phyloP scores from a whole-genome alignment of 1,140 invertebrate species.

The Elysia chlorotica region DNA sequence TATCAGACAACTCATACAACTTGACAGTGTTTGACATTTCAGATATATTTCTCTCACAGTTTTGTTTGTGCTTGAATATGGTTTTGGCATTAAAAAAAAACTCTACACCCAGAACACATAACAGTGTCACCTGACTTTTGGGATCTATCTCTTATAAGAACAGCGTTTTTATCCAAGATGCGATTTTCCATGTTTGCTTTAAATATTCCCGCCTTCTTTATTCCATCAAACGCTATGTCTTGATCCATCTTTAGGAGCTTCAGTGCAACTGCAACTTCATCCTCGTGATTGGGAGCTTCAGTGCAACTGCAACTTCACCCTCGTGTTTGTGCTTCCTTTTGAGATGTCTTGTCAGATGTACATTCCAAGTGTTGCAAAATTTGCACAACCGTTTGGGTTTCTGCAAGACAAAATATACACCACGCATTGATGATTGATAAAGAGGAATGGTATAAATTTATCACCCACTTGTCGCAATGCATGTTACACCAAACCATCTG shows the following conservation, averaged over 20 bases:
- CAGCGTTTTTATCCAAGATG: background rate
- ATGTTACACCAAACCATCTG: background rate
- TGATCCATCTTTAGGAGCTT: constrained; percentile 4
- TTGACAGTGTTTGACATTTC: background rate
- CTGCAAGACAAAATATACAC: background rate
- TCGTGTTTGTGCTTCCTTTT: constrained; percentile 14
- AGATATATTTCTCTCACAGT: background rate
- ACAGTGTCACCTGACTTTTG: constrained; percentile 16
- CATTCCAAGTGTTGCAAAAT: background rate
- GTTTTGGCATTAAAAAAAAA: constrained; percentile 6
- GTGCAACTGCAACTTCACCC: constrained; percentile 8
- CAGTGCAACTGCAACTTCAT: constrained; percentile 6
- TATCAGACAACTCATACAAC: background rate
- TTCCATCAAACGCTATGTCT: constrained; percentile 17
- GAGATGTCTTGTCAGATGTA: constrained; percentile 15
- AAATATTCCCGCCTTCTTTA: constrained; percentile 22
- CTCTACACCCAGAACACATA: constrained; percentile 22
- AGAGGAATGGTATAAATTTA: too few species aligned
- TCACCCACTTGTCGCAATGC: too few species aligned
- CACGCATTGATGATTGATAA: background rate
- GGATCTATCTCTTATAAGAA: constrained; percentile 20
- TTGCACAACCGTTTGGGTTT: background rate
- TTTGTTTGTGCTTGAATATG: constrained; percentile 12
- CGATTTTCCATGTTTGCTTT: constrained; percentile 14
- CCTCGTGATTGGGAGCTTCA: constrained; percentile 1